Evolutionary conservation across 37 sponge, comb jelly and placozoan species (phyloP), one percentile per base, ranked within the genome.

Genomic region (Halichondria panicea): DNA sequence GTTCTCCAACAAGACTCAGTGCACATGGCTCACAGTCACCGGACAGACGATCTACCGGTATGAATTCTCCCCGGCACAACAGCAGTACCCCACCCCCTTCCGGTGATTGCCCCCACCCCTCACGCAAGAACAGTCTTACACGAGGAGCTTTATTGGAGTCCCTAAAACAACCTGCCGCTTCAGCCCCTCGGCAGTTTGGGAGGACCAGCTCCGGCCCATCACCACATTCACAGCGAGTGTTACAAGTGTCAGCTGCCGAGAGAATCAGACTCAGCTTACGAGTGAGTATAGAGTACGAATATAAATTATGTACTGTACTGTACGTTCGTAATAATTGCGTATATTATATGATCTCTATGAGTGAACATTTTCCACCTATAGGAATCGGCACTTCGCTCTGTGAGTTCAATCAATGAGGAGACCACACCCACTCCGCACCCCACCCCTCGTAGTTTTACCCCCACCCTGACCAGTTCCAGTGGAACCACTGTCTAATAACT

Each of bases 301-400:
- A 34, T 27, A 63, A 9, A n/a, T n/a, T n/a, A n/a, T n/a, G n/a
- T n/a, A n/a, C n/a, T n/a, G n/a, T 33, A n/a, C 24, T 18, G 65
- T 31, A 13, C 34, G 7, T 31, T 32, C 27, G 11, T 22, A 32
- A 21, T 31, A 32, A 4, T 21, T 63, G 45, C 1, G 8, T 45
- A 21, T 31, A 11, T 44, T 12, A 44, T 43, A 41, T n/a, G 2
- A 43, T 6, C 34, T 36, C 42, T 34, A 43, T 42, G 62, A 18
- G 4, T 63, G 2, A 27, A 48, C 28, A 15, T 44, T 46, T 13
- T 7, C 25, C 48, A n/a, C 21, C 24, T 32, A 28, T 58, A 72
- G 73, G 77, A 76, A 38, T 76, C 77, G 22, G 77, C 77, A 28
- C 66, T 76, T 0, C 65, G 77, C n/a, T 76, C 77, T 21, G 53